Conservation (phyloP, 2,797 vertebrate genomes). For the Sardinella longiceps region DNA sequence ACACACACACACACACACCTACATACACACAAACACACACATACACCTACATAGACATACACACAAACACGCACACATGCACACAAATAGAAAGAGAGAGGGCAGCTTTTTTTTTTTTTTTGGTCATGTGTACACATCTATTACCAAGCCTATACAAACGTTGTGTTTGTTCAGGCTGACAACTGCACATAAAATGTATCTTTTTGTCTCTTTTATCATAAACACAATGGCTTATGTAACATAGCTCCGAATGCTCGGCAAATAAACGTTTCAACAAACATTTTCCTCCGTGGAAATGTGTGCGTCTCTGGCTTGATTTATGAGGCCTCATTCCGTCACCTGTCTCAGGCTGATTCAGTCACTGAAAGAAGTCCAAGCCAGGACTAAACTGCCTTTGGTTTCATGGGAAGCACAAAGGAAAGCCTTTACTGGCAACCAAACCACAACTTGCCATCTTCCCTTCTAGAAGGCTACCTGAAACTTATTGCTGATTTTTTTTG, state of each 20-base stretch:
- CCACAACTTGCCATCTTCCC: background rate
- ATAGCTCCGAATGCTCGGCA: background rate
- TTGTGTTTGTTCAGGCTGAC: slow-evolving; percentile 48
- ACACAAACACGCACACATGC: background rate
- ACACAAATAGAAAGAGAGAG: background rate
- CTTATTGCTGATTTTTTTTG: background rate
- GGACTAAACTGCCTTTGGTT: background rate
- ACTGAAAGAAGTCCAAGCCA: background rate
- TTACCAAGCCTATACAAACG: slow-evolving; percentile 29
- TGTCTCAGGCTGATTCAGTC: background rate
- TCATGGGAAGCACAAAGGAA: background rate
- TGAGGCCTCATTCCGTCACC: background rate
- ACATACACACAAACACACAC: background rate
- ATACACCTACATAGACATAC: background rate
- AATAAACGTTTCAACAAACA: slow-evolving; percentile 47
- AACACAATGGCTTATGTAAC: slow-evolving; percentile 14
- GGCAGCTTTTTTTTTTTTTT: background rate
- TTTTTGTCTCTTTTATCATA: slow-evolving; percentile 22
- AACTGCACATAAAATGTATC: slow-evolving; percentile 20
- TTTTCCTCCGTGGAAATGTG: background rate
- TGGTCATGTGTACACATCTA: slow-evolving; percentile 3
- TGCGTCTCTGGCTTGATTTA: background rate
- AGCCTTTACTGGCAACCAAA: background rate
- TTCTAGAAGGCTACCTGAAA: background rate
- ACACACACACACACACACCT: background rate